These are phyloP conservation scores for Carollia perspicillata DNA, from an alignment of 2,113 vertebrate species.

Conservation along the genomic window DNA sequence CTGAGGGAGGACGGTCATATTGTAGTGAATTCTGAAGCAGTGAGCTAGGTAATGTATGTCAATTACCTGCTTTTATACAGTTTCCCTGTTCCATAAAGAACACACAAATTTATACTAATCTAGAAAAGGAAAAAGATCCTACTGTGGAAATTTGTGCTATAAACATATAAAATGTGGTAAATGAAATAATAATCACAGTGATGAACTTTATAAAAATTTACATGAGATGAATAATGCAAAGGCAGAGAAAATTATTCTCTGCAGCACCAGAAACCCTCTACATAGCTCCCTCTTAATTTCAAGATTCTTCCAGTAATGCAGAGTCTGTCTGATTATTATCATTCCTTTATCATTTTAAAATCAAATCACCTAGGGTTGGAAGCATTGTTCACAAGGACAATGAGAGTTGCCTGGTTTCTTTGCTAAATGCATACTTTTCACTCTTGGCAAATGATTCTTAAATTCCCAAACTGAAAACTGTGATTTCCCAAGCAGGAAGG, in stretches of 20 bases:
- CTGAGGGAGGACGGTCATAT: not conserved
- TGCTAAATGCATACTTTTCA: not conserved
- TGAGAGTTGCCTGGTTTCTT: not conserved
- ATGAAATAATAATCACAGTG: constrained; percentile 51
- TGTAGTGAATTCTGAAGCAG: not conserved
- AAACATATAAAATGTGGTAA: constrained; percentile 35
- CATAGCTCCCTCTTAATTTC: constrained; percentile 13
- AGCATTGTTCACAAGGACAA: not conserved
- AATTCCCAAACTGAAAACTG: not conserved
- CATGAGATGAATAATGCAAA: constrained; percentile 39
- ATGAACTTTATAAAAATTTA: constrained; percentile 56
- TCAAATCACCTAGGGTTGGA: not conserved
- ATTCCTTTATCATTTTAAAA: not conserved
- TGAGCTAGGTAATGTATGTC: not conserved
- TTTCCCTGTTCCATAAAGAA: not conserved
- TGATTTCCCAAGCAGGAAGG: not conserved
- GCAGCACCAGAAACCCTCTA: constrained; percentile 13
- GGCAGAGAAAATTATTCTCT: constrained; percentile 29
- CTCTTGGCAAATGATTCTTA: not conserved
- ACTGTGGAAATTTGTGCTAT: constrained; percentile 23
- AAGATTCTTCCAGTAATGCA: not conserved
- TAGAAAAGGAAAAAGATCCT: not conserved
- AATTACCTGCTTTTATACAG: not conserved
- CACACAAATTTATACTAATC: not conserved
- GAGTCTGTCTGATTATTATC: not conserved